Percentiles rank a stretch among this genome's conserved stretches.
Evolutionary conservation across 2,113 vertebrate genomes (phyloP).

Genomic region (Vicugna pacos): DNA sequence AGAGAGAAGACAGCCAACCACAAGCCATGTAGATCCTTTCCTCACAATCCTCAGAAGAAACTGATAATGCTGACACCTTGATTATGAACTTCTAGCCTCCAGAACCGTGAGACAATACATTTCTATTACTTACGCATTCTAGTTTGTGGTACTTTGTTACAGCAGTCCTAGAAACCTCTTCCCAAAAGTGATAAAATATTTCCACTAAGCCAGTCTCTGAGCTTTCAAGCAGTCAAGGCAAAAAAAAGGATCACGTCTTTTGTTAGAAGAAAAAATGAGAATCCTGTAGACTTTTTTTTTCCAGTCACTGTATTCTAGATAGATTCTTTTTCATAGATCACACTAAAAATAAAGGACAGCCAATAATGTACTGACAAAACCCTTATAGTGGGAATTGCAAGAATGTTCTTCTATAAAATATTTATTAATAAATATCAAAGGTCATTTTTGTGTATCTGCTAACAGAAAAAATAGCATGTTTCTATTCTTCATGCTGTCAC

Average conservation of each 20-base stretch:
- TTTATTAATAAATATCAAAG: neutral
- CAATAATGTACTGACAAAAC: neutral
- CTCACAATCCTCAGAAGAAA: neutral
- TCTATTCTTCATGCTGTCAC: neutral
- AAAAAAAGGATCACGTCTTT: neutral
- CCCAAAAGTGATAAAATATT: neutral
- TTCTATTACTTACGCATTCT: neutral
- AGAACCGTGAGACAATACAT: neutral
- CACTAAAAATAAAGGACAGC: neutral
- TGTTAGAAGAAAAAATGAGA: neutral
- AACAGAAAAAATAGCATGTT: slow-evolving; percentile 23
- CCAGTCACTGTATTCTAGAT: neutral
- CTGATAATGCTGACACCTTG: neutral
- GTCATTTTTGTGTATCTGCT: neutral
- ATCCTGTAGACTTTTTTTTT: neutral
- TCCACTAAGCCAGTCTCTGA: neutral
- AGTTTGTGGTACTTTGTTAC: neutral
- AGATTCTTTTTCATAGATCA: neutral
- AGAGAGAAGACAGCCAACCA: neutral
- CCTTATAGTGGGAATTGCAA: neutral
- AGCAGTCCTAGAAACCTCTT: neutral
- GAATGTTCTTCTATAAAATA: neutral
- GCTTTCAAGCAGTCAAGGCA: neutral
- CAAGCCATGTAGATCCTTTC: neutral
- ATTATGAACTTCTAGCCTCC: neutral